Evolutionary conservation across 2,888 invertebrate species (phyloP).

Genomic region (Amblyteles armatorius): DNA sequence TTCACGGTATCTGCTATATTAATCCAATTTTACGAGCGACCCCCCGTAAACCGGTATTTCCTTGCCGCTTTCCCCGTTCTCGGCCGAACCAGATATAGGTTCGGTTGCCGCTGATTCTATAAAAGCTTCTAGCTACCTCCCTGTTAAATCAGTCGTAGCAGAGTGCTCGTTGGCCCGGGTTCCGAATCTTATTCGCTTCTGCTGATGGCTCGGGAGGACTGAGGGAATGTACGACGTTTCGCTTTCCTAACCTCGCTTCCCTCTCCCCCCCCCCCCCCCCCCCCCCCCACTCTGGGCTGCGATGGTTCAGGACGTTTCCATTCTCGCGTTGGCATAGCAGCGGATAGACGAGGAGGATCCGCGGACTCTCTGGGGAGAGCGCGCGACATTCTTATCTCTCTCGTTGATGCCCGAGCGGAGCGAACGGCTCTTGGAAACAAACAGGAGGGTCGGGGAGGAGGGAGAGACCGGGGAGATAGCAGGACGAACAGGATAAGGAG

Average conservation of each 20-base stretch:
- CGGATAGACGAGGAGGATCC: slow-evolving; percentile 50
- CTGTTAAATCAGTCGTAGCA: slow-evolving; percentile 67
- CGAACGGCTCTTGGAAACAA: slow-evolving; percentile 58
- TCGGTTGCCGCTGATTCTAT: slow-evolving; percentile 13
- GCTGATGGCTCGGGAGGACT: slow-evolving; percentile 47
- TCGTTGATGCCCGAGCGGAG: slow-evolving; percentile 48
- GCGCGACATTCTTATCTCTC: slow-evolving; percentile 65
- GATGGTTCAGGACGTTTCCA: slow-evolving; percentile 38
- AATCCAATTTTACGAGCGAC: slow-evolving; percentile 30
- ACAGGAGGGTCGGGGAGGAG: slow-evolving; percentile 40
- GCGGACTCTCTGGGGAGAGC: slow-evolving; percentile 56
- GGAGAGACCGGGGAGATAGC: slow-evolving; percentile 18
- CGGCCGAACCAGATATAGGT: neutral
- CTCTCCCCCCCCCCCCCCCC: slow-evolving; percentile 21
- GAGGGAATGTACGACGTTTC: slow-evolving; percentile 26
- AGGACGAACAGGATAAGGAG: slow-evolving; percentile 49
- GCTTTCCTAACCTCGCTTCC: slow-evolving; percentile 42
- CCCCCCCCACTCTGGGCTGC: slow-evolving; percentile 5
- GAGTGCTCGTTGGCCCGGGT: slow-evolving; percentile 52
- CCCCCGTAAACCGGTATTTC: slow-evolving; percentile 21
- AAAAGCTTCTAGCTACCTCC: slow-evolving; percentile 63
- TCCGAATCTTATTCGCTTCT: slow-evolving; percentile 54
- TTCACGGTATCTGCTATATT: neutral
- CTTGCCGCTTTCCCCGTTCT: slow-evolving; percentile 3
- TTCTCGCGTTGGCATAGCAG: slow-evolving; percentile 43